A percentile compares a stretch with the other conserved stretches of the same genome.
Conservation (phyloP, 2,797 vertebrate species). For the Furcifer pardalis region DNA sequence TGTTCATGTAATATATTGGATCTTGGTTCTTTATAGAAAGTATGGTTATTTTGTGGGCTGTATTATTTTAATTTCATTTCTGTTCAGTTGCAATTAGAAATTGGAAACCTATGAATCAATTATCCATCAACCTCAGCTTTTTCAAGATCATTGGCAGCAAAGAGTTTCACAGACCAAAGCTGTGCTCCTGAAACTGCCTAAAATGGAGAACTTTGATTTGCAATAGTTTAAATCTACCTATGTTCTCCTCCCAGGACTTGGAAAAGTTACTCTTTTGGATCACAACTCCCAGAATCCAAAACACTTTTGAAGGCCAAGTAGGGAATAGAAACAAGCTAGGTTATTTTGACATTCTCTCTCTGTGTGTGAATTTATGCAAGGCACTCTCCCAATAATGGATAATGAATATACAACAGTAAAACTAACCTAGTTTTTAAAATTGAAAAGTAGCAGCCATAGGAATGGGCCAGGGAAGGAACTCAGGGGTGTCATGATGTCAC, state of each 20-base stretch:
- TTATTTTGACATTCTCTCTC: too few species aligned
- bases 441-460: background rate
- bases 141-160: too few species aligned
- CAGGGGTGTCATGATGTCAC: background rate
- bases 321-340: too few species aligned
- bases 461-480: background rate
- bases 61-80: constrained; percentile 47
- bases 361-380: too few species aligned
- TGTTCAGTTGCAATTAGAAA: constrained; percentile 37
- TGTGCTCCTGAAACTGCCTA: background rate
- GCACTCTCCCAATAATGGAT: too few species aligned
- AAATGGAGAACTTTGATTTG: background rate
- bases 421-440: too few species aligned
- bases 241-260: background rate
- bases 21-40: constrained; percentile 40
- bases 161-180: background rate
- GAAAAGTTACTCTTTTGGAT: too few species aligned
- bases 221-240: background rate
- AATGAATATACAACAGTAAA: too few species aligned
- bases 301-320: too few species aligned
- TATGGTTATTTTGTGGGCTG: constrained; percentile 42
- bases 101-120: constrained; percentile 25
- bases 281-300: too few species aligned
- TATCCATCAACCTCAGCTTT: background rate
- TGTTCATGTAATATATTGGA: constrained; percentile 42